phyloP scores from a whole-genome alignment of 2,888 invertebrate genomes.

The Drosophila limbata region DNA sequence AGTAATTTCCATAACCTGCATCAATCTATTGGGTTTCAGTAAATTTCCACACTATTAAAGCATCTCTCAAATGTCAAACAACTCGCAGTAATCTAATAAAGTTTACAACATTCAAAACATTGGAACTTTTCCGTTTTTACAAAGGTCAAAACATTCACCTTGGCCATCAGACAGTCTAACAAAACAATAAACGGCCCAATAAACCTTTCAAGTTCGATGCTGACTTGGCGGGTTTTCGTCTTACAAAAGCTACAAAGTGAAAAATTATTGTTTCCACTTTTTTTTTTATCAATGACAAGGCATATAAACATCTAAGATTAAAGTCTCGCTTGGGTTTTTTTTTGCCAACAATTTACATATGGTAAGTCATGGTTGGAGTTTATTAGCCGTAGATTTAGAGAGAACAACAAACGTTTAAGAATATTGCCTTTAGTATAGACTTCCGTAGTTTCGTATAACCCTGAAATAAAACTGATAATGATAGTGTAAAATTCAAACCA shows the following conservation, averaged over 20 bases:
- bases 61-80: constrained; percentile 29
- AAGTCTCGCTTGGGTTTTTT: constrained; percentile 10
- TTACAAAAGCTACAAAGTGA: constrained; percentile 41
- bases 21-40: background rate
- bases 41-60: constrained; percentile 2
- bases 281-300: constrained; percentile 42
- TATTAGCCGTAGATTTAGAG: constrained; percentile 44
- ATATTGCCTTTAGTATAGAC: constrained; percentile 17
- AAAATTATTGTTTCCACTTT: constrained; percentile 33
- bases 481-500: constrained; percentile 27
- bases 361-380: constrained; percentile 46
- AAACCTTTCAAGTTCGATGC: constrained; percentile 56
- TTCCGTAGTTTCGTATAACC: constrained; percentile 39
- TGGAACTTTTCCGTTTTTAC: constrained; percentile 55
- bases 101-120: constrained; percentile 14
- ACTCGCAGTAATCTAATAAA: constrained; percentile 29
- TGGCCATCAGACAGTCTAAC: constrained; percentile 66
- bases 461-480: constrained; percentile 15
- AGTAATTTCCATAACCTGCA: constrained; percentile 4
- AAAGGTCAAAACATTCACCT: constrained; percentile 72
- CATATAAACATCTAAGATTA: constrained; percentile 30
- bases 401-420: constrained; percentile 27
- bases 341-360: constrained; percentile 52
- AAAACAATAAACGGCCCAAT: constrained; percentile 30
- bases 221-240: constrained; percentile 65